Evolutionary conservation across 1,140 invertebrate species (phyloP).

Genomic region (Olivierus martensii): DNA sequence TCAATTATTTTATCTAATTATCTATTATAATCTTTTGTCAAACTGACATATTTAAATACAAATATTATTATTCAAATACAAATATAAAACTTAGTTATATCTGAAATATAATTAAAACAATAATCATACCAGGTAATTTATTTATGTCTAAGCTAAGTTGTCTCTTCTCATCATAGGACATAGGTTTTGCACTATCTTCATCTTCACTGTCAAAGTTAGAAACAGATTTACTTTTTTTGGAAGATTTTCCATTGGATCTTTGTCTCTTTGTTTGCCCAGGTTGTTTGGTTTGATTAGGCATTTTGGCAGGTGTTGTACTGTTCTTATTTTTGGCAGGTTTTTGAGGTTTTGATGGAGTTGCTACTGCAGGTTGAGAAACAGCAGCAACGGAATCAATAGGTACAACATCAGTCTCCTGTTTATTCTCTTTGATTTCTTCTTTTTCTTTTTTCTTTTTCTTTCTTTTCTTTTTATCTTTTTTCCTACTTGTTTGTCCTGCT

Average conservation of each 20-base stretch:
- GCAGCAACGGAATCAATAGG: background rate
- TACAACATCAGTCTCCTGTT: background rate
- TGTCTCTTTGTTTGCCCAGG: slow-evolving; percentile 11
- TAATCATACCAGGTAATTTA: slow-evolving; percentile 60
- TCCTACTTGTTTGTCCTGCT: slow-evolving; percentile 24
- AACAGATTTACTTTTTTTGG: slow-evolving; percentile 19
- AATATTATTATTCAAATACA: too few relatives aligned
- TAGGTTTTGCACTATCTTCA: slow-evolving; percentile 90
- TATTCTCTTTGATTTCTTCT: slow-evolving; percentile 15
- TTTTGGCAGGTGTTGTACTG: slow-evolving; percentile 17
- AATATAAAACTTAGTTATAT: too few relatives aligned
- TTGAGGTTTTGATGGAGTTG: slow-evolving; percentile 21
- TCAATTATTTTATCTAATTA: too few relatives aligned
- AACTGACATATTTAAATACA: too few relatives aligned
- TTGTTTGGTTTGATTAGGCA: slow-evolving; percentile 21
- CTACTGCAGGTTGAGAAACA: slow-evolving; percentile 20
- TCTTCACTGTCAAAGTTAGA: slow-evolving; percentile 53
- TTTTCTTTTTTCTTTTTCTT: slow-evolving; percentile 32
- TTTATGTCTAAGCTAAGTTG: slow-evolving; percentile 97
- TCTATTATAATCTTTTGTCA: too few relatives aligned
- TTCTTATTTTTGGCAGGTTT: slow-evolving; percentile 20
- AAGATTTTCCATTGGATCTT: slow-evolving; percentile 17
- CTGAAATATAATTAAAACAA: slow-evolving; percentile 1
- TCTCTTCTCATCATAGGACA: slow-evolving; percentile 98
- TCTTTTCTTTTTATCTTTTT: slow-evolving; percentile 55